phyloP scores from a whole-genome alignment of 2,113 vertebrate species.

The Gavia stellata region DNA sequence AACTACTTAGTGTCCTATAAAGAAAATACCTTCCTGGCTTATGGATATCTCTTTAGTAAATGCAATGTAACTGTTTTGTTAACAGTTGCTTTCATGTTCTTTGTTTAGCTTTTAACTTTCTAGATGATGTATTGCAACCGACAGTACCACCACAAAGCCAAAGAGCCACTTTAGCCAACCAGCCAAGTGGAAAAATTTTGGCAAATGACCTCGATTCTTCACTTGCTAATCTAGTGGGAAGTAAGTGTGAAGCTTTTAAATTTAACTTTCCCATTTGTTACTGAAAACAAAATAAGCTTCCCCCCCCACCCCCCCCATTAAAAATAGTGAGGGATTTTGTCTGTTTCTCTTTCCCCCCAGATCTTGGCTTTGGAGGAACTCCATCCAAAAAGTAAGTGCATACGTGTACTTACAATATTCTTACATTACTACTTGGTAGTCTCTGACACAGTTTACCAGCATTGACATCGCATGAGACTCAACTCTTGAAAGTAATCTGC shows the following conservation, averaged over 20 bases:
- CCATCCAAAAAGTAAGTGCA: slow-evolving; percentile 85
- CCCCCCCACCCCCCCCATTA: too few relatives aligned
- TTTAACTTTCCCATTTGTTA: not conserved
- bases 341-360: slow-evolving; percentile 53
- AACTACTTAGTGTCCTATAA: not conserved
- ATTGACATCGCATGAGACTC: not conserved
- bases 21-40: not conserved
- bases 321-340: not conserved
- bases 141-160: slow-evolving; percentile 74
- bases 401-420: not conserved
- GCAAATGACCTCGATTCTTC: slow-evolving; percentile 85
- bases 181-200: slow-evolving; percentile 78
- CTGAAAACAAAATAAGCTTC: not conserved
- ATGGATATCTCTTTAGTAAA: not conserved
- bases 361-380: slow-evolving; percentile 86
- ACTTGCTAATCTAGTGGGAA: slow-evolving; percentile 85
- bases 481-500: not conserved
- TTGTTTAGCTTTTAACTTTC: slow-evolving; percentile 69
- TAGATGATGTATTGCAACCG: slow-evolving; percentile 86
- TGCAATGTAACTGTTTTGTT: not conserved
- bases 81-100: not conserved
- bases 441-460: not conserved
- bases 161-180: slow-evolving; percentile 60
- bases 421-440: not conserved
- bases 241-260: slow-evolving; percentile 68